phyloP scores from a whole-genome alignment of 2,113 vertebrate species.

The Xiphias gladius region DNA sequence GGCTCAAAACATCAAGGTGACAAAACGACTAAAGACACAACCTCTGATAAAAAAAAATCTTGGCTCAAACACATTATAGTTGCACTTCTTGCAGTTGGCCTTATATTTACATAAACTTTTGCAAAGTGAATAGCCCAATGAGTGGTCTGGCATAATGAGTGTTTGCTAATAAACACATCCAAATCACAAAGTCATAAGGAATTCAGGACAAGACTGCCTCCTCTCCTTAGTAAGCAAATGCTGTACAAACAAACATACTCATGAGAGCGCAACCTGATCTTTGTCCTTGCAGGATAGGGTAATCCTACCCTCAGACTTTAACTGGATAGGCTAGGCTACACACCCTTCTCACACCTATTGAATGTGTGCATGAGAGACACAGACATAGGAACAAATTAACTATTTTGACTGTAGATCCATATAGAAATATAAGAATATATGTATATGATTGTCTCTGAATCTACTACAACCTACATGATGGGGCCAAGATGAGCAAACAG shows the following conservation, averaged over 20 bases:
- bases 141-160: neutral
- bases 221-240: slow-evolving; percentile 42
- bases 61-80: neutral
- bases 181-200: slow-evolving; percentile 3
- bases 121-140: neutral
- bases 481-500: no score
- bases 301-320: slow-evolving; percentile 74
- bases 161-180: neutral
- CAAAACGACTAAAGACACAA: slow-evolving; percentile 6
- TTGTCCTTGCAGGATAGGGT: slow-evolving; percentile 73
- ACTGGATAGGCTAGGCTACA: slow-evolving; percentile 59
- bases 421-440: neutral
- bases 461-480: neutral
- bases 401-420: neutral
- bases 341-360: slow-evolving; percentile 64
- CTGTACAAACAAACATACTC: slow-evolving; percentile 51
- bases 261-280: slow-evolving; percentile 75
- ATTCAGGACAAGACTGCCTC: slow-evolving; percentile 12
- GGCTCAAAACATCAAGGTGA: neutral
- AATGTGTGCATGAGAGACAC: slow-evolving; percentile 1
- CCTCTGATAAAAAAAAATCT: neutral
- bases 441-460: neutral
- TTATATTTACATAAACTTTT: neutral
- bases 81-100: neutral
- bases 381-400: neutral